A percentile compares a stretch with the other conserved stretches of the same genome.
Evolutionary conservation across 2,888 invertebrate species (phyloP).

Genomic region (Volucella inanis): DNA sequence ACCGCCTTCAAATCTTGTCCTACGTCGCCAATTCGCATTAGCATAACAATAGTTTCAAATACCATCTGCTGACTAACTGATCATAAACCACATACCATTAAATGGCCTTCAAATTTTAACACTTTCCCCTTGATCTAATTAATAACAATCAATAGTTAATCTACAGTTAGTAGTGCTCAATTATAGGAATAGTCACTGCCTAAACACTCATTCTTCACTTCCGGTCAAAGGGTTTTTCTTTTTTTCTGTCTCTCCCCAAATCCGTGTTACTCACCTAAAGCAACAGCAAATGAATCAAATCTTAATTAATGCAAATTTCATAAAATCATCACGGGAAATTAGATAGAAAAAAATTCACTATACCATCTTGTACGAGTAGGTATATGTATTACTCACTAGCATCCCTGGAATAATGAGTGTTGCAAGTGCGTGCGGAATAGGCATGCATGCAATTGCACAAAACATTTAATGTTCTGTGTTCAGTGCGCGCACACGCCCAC

Average conservation of each 20-base stretch:
- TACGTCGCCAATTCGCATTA: constrained; percentile 1
- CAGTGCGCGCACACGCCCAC: constrained; percentile 47
- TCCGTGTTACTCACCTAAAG: constrained; percentile 33
- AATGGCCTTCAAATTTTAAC: constrained; percentile 3
- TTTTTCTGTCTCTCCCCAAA: constrained; percentile 14
- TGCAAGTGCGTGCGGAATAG: constrained; percentile 36
- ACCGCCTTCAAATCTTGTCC: neutral
- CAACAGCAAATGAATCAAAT: constrained; percentile 46
- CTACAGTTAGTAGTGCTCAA: neutral
- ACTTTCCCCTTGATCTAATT: neutral
- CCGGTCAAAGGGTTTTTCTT: constrained; percentile 51
- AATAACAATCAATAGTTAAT: constrained; percentile 2
- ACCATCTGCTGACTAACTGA: constrained; percentile 39
- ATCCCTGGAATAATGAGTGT: neutral
- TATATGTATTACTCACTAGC: constrained; percentile 41
- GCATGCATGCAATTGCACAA: neutral
- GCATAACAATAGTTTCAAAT: constrained; percentile 25
- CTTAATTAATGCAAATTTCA: constrained; percentile 50
- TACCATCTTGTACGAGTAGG: neutral
- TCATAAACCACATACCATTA: constrained; percentile 8
- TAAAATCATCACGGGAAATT: constrained; percentile 40
- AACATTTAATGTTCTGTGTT: no score
- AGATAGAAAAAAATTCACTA: constrained; percentile 16
- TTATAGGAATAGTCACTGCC: constrained; percentile 32
- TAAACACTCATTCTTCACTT: constrained; percentile 43